Evolutionary conservation across 2,888 invertebrate genomes (phyloP).

Genomic region (Vesta saturnalis): DNA sequence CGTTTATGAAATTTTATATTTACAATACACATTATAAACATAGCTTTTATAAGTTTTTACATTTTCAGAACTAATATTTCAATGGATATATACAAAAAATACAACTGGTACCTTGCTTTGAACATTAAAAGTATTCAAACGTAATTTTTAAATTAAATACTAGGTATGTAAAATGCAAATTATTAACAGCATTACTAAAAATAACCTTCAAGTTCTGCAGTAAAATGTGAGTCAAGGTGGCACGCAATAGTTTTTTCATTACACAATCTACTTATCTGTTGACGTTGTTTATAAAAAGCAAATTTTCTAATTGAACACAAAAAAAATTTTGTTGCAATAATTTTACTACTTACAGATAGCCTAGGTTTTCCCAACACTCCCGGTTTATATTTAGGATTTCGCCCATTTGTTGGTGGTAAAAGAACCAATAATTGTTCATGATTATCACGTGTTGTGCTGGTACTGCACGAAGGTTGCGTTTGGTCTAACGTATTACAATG

Average conservation of each 20-base stretch:
- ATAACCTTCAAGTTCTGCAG: background rate
- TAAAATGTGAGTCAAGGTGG: conserved; percentile 10
- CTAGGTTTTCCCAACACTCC: conserved; percentile 64
- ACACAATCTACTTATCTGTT: too few species aligned
- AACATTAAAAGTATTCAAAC: background rate
- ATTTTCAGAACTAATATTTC: too few species aligned
- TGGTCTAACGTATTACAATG: conserved; percentile 64
- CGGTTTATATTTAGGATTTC: conserved; percentile 41
- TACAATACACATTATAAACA: too few species aligned
- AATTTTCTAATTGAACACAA: too few species aligned
- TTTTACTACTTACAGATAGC: conserved; percentile 67
- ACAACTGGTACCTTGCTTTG: too few species aligned
- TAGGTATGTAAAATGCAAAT: background rate
- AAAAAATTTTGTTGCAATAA: too few species aligned
- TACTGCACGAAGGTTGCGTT: conserved; percentile 20
- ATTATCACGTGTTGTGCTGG: conserved; percentile 3
- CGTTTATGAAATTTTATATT: too few species aligned
- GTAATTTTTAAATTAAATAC: background rate
- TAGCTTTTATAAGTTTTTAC: too few species aligned
- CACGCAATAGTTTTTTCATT: background rate
- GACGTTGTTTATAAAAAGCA: too few species aligned
- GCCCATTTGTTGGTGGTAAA: conserved; percentile 63
- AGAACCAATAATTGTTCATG: conserved; percentile 65
- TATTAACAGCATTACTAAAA: too few species aligned
- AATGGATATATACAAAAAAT: too few species aligned